A percentile compares a stretch with the other conserved stretches of the same genome.
phyloP scores from a whole-genome alignment of 2,113 vertebrate genomes.

The Collichthys lucidus region DNA sequence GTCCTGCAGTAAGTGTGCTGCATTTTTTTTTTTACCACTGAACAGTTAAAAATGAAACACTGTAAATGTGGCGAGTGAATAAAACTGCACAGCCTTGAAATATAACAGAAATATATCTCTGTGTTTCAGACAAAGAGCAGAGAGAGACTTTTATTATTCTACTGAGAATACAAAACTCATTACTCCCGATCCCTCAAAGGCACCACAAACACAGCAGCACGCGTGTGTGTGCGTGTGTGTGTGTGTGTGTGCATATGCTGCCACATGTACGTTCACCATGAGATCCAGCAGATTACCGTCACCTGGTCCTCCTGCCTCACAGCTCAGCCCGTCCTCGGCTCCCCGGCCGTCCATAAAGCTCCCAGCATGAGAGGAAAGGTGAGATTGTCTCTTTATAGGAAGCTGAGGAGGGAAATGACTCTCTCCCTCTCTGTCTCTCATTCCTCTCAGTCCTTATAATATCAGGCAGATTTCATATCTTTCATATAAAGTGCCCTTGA shows the following conservation, averaged over 20 bases:
- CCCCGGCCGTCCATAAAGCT: slow-evolving; percentile 55
- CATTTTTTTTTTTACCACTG: too few relatives aligned
- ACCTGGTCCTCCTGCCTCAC: slow-evolving; percentile 54
- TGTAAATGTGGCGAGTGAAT: slow-evolving; percentile 4
- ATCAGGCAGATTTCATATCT: slow-evolving; percentile 65
- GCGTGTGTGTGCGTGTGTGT: slow-evolving; percentile 8
- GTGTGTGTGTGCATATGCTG: not conserved
- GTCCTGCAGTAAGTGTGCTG: too few relatives aligned
- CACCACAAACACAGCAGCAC: slow-evolving; percentile 45
- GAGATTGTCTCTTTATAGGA: slow-evolving; percentile 63
- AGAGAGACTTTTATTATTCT: slow-evolving; percentile 36
- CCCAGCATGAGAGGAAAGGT: slow-evolving; percentile 50
- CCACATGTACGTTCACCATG: slow-evolving; percentile 21
- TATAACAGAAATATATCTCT: not conserved
- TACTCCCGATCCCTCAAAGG: slow-evolving; percentile 52
- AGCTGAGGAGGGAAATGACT: slow-evolving; percentile 34
- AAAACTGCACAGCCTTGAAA: slow-evolving; percentile 2
- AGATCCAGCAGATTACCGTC: slow-evolving; percentile 56
- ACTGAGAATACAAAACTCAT: slow-evolving; percentile 56
- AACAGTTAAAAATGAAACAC: too few relatives aligned
- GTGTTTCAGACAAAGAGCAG: slow-evolving; percentile 21
- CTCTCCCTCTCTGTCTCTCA: slow-evolving; percentile 34
- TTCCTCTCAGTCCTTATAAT: slow-evolving; percentile 46
- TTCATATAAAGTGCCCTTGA: slow-evolving; percentile 69
- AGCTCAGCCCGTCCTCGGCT: slow-evolving; percentile 41